Evolutionary conservation across 2,888 invertebrate genomes (phyloP).

Genomic region (Agrochola macilenta): DNA sequence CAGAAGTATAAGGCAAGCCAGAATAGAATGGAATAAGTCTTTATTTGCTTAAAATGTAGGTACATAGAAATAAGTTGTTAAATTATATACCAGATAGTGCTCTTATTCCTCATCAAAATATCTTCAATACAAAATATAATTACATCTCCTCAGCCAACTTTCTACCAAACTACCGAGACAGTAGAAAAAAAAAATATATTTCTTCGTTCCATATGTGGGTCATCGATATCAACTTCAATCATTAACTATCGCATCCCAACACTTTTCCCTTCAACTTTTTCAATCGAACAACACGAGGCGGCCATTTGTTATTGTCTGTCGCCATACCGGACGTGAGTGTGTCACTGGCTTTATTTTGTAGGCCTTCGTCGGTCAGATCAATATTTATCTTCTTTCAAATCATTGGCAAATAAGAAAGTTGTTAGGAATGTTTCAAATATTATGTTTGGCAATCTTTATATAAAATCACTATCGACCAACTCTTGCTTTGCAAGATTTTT

Average conservation of each 20-base stretch:
- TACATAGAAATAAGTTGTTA: too few species aligned
- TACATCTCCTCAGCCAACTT: too few species aligned
- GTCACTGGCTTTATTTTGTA: constrained; percentile 33
- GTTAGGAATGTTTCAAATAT: background rate
- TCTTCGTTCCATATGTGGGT: constrained; percentile 35
- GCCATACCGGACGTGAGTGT: constrained; percentile 39
- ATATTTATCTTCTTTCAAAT: background rate
- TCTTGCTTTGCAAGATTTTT: background rate
- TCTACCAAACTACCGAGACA: constrained; percentile 20
- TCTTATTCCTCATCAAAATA: background rate
- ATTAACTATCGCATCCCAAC: constrained; percentile 56
- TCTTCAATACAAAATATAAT: background rate
- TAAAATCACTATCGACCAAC: background rate
- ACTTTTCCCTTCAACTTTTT: constrained; percentile 70
- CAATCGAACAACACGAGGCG: constrained; percentile 71
- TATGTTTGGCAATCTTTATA: too few species aligned
- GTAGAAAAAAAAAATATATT: constrained; percentile 41
- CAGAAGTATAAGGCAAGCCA: background rate
- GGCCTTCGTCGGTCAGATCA: background rate
- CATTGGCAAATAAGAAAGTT: background rate
- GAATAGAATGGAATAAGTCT: too few species aligned
- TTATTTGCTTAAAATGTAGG: too few species aligned
- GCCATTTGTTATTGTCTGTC: constrained; percentile 65
- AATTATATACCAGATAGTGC: too few species aligned
- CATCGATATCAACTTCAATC: constrained; percentile 64